These are phyloP conservation scores for Cranoglanis bouderius DNA, from an alignment of 2,113 vertebrate genomes.

Conservation along the genomic window DNA sequence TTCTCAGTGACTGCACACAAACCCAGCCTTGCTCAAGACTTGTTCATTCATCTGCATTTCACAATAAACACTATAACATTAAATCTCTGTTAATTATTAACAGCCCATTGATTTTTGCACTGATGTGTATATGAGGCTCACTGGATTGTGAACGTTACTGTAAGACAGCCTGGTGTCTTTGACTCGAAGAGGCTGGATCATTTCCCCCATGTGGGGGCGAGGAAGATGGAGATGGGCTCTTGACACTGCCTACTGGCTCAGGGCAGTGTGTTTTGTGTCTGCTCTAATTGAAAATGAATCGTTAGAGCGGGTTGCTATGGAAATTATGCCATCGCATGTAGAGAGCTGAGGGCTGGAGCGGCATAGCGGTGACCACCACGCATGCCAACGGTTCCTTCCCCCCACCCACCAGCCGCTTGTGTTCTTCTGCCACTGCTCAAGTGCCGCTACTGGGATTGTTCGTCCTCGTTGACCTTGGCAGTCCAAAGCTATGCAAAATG, in stretches of 20 bases:
- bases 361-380: constrained; percentile 43
- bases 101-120: constrained; percentile 13
- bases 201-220: constrained; percentile 79
- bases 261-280: constrained; percentile 87
- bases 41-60: constrained; percentile 10
- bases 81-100: constrained; percentile 9
- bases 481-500: constrained; percentile 90
- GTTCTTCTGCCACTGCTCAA: constrained; percentile 78
- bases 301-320: constrained; percentile 86
- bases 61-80: neutral
- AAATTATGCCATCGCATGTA: constrained; percentile 86
- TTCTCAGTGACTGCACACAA: constrained; percentile 43
- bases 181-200: constrained; percentile 72
- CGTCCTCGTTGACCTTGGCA: constrained; percentile 99
- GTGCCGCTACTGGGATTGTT: constrained; percentile 97
- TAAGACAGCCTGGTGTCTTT: constrained; percentile 75
- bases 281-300: constrained; percentile 98
- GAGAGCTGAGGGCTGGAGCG: constrained; percentile 79
- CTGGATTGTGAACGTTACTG: constrained; percentile 56
- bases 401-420: constrained; percentile 55
- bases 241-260: constrained; percentile 86
- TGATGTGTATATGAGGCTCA: constrained; percentile 21
- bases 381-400: constrained; percentile 55
- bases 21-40: constrained; percentile 9
- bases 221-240: constrained; percentile 84